Base-by-base conservation (phyloP, 2,888 invertebrate genomes). In the Aphrophora alni region DNA sequence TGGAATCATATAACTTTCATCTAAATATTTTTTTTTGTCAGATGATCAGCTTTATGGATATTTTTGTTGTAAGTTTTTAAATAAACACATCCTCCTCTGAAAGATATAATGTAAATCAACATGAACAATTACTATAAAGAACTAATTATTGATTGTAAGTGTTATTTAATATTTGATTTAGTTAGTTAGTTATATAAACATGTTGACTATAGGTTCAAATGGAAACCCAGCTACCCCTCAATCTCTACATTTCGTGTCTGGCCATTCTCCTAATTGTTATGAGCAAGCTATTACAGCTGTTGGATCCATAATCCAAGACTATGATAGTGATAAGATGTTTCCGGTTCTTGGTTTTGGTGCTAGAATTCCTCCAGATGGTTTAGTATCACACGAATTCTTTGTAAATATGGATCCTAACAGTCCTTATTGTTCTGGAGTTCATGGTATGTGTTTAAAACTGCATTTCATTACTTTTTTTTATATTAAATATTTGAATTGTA, bases 401-500 rank as follows among this genome's bases (percentile, higher is more conserved):
- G 88, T 88, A 51, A 92, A 91, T 86, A 88, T 90, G 83, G 88
- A 90, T 83, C 88, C 89, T 0, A 85, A 86, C 28, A 90, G 90
- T 85, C 91, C 91, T 0, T 90, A 89, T 84, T 89, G 89, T 78
- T 82, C 85, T 73, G 88, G 89, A 26, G 87, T 90, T 38, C 86
- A 77, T 77, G 88, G 88, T 81, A 44, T 26, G 70, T 68, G n/a
- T 68, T 3, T 33, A 33, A 33, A 33, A 33, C 3, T 33, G n/a
- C n/a, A n/a, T n/a, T n/a, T n/a, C n/a, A n/a, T n/a, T n/a, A n/a
- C n/a, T n/a, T n/a, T n/a, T n/a, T n/a, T n/a, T n/a, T n/a, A n/a
- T n/a, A n/a, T n/a, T n/a, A n/a, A n/a, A n/a, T n/a, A n/a, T n/a
- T n/a, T n/a, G n/a, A n/a, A n/a, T n/a, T n/a, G n/a, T n/a, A n/a